These are phyloP conservation scores for Oriolus oriolus DNA, from an alignment of 2,113 vertebrate species.

Conservation along the genomic window DNA sequence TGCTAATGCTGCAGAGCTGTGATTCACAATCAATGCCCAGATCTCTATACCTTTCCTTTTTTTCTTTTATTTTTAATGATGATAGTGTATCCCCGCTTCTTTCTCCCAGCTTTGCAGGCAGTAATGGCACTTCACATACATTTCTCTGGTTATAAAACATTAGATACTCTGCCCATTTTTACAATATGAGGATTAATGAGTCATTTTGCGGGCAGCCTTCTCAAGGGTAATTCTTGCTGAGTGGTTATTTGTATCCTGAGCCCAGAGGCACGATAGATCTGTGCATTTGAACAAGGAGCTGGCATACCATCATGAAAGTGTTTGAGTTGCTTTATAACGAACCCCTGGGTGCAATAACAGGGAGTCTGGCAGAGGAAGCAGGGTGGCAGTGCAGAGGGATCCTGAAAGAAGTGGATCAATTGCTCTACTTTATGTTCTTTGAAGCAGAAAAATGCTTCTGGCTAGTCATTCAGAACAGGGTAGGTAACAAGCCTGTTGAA, in stretches of 20 bases:
- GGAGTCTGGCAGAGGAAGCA: neutral
- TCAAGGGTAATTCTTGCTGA: neutral
- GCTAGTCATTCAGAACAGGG: neutral
- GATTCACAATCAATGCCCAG: neutral
- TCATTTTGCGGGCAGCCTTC: neutral
- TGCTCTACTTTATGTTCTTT: conserved; percentile 32
- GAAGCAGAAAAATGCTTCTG: conserved; percentile 31
- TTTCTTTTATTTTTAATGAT: neutral
- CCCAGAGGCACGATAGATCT: neutral
- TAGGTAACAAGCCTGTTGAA: conserved; percentile 13
- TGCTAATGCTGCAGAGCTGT: neutral
- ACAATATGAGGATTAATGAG: neutral
- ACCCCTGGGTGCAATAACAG: neutral
- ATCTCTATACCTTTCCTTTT: neutral
- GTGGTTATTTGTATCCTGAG: neutral
- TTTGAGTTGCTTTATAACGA: neutral
- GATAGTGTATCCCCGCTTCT: neutral
- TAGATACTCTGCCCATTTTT: neutral
- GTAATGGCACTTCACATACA: neutral
- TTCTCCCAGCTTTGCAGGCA: neutral
- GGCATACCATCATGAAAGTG: neutral
- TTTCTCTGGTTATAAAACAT: neutral
- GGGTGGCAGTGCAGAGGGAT: neutral
- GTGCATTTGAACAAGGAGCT: neutral
- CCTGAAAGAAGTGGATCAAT: conserved; percentile 26